Conservation (phyloP, 2,113 vertebrate genomes). For the Trachemys scripta region DNA sequence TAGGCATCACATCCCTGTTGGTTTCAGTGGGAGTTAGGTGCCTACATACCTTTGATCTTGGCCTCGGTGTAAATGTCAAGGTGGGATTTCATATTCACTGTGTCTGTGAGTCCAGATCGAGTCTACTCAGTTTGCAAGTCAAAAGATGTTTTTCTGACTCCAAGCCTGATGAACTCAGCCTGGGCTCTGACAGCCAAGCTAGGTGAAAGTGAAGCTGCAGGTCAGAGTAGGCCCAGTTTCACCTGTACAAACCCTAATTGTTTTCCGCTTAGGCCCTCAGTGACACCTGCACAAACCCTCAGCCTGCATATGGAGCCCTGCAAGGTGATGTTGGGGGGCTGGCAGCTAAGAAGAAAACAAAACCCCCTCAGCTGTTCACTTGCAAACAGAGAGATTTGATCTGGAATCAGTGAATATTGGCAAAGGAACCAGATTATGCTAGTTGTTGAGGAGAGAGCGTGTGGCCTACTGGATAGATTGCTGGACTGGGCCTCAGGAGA, state of each 20-base stretch:
- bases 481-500: too few species aligned
- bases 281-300: not conserved
- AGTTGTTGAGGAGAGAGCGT: not conserved
- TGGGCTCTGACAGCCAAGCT: not conserved
- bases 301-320: not conserved
- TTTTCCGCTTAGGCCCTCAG: not conserved
- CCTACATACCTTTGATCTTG: not conserved
- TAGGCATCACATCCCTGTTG: not conserved
- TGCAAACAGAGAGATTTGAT: not conserved
- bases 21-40: not conserved
- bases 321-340: not conserved
- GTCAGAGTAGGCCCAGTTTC: not conserved
- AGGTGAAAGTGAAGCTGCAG: too few species aligned
- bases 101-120: not conserved
- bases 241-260: not conserved
- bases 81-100: not conserved
- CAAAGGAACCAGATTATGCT: not conserved
- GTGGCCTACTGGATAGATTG: not conserved
- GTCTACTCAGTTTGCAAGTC: not conserved
- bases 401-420: not conserved
- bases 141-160: not conserved
- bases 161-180: not conserved
- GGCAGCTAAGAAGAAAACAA: not conserved
- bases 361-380: not conserved
- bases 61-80: not conserved